These are phyloP conservation scores for Macrotrachela quadricornifera DNA, from an alignment of 1,140 invertebrate species.

Conservation along the genomic window DNA sequence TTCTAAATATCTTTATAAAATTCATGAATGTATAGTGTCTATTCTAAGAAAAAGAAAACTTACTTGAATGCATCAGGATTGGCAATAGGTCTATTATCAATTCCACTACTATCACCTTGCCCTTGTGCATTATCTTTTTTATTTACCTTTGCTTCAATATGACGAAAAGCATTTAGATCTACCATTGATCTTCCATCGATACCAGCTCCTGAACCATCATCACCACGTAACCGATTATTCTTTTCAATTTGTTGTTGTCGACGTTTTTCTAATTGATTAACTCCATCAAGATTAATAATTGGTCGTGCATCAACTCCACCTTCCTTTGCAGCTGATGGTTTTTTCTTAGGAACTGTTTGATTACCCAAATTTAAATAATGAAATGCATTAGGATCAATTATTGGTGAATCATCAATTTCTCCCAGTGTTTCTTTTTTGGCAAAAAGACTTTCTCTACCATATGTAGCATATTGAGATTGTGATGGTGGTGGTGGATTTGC, in stretches of 20 bases:
- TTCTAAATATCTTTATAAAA: neutral
- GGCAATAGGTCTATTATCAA: constrained; percentile 1
- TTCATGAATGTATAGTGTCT: neutral
- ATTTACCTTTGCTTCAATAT: neutral
- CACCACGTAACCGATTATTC: neutral
- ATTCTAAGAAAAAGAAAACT: too few relatives aligned
- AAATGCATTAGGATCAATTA: constrained; percentile 3
- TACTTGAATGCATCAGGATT: constrained; percentile 8
- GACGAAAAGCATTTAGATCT: constrained; percentile 1
- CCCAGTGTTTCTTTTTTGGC: too few relatives aligned
- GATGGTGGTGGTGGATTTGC: too few relatives aligned
- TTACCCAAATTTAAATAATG: neutral
- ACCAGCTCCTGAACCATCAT: neutral
- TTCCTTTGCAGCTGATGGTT: too few relatives aligned
- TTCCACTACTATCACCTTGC: neutral
- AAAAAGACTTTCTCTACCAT: too few relatives aligned
- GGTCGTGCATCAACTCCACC: constrained; percentile 2
- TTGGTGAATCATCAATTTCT: constrained; percentile 3
- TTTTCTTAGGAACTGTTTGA: too few relatives aligned
- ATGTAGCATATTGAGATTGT: too few relatives aligned
- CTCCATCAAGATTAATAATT: constrained; percentile 2
- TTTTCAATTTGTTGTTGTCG: neutral
- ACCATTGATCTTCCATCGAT: constrained; percentile 4
- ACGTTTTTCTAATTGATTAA: constrained; percentile 4
- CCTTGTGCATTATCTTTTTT: neutral